Conservation (phyloP, 2,888 invertebrate genomes). For the Chirona hameri region DNA sequence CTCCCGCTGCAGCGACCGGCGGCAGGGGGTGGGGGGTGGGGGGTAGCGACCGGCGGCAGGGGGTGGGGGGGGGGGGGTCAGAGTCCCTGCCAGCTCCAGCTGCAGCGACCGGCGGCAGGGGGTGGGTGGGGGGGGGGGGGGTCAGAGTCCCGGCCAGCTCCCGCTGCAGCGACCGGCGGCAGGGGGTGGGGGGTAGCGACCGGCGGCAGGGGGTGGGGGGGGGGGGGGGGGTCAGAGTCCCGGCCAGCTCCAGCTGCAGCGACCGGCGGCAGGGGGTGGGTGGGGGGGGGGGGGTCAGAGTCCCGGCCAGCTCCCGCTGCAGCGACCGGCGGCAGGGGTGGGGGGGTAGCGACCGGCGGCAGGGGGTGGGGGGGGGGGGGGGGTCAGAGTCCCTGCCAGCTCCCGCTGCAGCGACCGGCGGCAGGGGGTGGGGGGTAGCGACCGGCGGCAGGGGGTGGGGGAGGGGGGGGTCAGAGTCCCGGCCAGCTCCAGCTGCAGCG, state of each 20-base stretch:
- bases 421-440: background rate
- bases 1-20: constrained; percentile 44
- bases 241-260: constrained; percentile 52
- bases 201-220: too few relatives aligned
- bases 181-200: background rate
- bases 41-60: too few relatives aligned
- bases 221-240: constrained; percentile 42
- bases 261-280: background rate
- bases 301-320: constrained; percentile 55
- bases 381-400: constrained; percentile 51
- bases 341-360: too few relatives aligned
- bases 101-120: constrained; percentile 36
- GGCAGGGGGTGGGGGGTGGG: background rate
- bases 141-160: constrained; percentile 53
- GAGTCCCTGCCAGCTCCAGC: constrained; percentile 54
- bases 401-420: constrained; percentile 44
- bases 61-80: background rate
- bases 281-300: background rate
- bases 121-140: background rate
- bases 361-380: background rate
- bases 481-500: constrained; percentile 50
- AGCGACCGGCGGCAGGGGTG: background rate
- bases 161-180: constrained; percentile 42
- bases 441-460: too few relatives aligned
- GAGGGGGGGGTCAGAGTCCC: constrained; percentile 46